phyloP scores from a whole-genome alignment of 1,140 invertebrate species.

The Pseudomyrmex pallidus region DNA sequence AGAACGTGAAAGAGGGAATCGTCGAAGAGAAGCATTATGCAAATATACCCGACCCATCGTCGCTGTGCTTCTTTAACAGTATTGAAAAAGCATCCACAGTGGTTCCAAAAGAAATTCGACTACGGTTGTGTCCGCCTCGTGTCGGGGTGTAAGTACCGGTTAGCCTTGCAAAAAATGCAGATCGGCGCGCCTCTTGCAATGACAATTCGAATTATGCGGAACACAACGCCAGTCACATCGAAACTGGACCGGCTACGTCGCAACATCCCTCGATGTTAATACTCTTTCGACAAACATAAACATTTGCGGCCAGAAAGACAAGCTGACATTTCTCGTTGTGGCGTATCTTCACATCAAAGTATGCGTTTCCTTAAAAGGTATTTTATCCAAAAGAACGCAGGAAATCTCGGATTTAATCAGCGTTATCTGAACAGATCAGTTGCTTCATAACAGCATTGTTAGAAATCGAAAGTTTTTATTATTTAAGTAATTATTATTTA shows the following conservation, averaged over 20 bases:
- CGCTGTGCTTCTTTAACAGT: constrained; percentile 4
- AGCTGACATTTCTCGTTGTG: background rate
- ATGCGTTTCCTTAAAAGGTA: constrained; percentile 13
- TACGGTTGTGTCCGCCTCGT: background rate
- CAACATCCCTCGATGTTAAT: constrained; percentile 26
- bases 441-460: background rate
- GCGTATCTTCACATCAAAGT: background rate
- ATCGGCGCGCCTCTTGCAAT: background rate
- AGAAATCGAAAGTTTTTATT: too few relatives aligned
- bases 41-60: constrained; percentile 27
- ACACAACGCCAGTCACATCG: constrained; percentile 8
- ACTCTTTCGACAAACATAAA: constrained; percentile 3
- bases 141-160: constrained; percentile 30
- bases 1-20: background rate
- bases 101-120: constrained; percentile 36
- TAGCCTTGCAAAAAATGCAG: constrained; percentile 52
- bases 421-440: background rate
- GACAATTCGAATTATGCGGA: constrained; percentile 45
- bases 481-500: too few relatives aligned
- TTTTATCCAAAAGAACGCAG: background rate
- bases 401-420: constrained; percentile 19
- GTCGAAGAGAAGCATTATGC: constrained; percentile 30
- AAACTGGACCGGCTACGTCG: constrained; percentile 26
- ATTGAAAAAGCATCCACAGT: constrained; percentile 27
- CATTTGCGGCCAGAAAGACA: background rate